Evolutionary conservation across 2,797 vertebrate species (phyloP).

Genomic region (Sorex maritimensis): DNA sequence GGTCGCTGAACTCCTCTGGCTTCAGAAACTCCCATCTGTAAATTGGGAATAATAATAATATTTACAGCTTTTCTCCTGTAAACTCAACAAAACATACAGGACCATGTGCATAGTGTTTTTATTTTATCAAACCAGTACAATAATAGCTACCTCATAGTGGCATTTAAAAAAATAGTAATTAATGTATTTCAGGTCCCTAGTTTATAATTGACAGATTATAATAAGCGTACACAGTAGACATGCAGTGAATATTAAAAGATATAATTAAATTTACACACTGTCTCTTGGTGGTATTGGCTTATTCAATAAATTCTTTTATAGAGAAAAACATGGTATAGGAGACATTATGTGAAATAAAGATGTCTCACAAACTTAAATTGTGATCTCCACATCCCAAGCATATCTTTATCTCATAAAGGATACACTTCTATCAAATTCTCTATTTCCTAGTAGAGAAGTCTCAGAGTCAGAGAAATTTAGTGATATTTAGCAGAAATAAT

Average conservation of each 20-base stretch:
- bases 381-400: constrained; percentile 41
- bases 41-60: not conserved
- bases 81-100: not conserved
- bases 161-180: constrained; percentile 14
- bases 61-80: not conserved
- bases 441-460: constrained; percentile 23
- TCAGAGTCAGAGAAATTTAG: constrained; percentile 35
- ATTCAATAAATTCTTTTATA: constrained; percentile 28
- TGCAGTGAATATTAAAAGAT: not conserved
- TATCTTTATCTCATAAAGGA: not conserved
- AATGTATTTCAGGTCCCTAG: not conserved
- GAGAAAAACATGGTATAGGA: constrained; percentile 16
- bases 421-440: not conserved
- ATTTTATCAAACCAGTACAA: constrained; percentile 6
- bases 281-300: constrained; percentile 5
- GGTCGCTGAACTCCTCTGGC: not conserved
- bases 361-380: constrained; percentile 13
- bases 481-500: not conserved
- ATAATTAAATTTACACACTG: constrained; percentile 33
- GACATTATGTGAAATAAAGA: not conserved
- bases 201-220: not conserved
- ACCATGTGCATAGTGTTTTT: constrained; percentile 3
- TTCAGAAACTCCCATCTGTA: constrained; percentile 48
- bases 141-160: not conserved
- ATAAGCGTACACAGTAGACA: not conserved